Evolutionary conservation across 2,888 invertebrate species (phyloP).

Genomic region (Clanis bilineata): DNA sequence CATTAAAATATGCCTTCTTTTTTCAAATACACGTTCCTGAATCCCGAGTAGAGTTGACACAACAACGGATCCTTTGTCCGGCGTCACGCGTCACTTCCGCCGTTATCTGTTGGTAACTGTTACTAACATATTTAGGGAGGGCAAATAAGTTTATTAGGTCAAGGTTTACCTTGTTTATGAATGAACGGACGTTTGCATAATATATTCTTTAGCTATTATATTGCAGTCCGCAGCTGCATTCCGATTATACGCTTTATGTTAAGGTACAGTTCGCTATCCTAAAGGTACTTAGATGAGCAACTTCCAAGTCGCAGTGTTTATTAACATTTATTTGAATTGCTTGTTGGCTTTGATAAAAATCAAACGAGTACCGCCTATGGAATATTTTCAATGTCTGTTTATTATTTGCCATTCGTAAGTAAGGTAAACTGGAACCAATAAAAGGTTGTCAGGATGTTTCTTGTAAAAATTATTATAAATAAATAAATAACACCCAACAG

Average conservation of each 20-base stretch:
- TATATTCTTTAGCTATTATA: slow-evolving; percentile 36
- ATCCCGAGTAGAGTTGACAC: slow-evolving; percentile 52
- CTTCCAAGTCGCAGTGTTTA: background rate
- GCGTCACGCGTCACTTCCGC: slow-evolving; percentile 68
- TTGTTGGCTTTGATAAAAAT: slow-evolving; percentile 6
- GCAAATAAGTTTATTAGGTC: slow-evolving; percentile 68
- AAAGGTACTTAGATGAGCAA: background rate
- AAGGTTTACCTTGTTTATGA: slow-evolving; percentile 62
- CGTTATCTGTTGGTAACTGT: slow-evolving; percentile 66
- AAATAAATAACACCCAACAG: no score
- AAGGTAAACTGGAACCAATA: background rate
- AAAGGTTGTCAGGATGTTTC: no score
- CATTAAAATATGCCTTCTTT: slow-evolving; percentile 38
- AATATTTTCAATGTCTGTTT: slow-evolving; percentile 2
- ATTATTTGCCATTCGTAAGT: background rate
- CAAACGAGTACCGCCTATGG: background rate
- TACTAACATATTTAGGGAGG: slow-evolving; percentile 57
- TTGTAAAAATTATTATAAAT: no score
- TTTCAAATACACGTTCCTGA: slow-evolving; percentile 42
- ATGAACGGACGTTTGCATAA: slow-evolving; percentile 36
- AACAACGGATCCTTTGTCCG: slow-evolving; percentile 73
- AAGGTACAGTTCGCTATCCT: background rate
- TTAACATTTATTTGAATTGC: slow-evolving; percentile 6
- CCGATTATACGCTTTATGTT: no score
- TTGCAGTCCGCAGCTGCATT: background rate